These are phyloP conservation scores for Palloptera scutellata DNA, from an alignment of 2,888 invertebrate species.

Conservation along the genomic window DNA sequence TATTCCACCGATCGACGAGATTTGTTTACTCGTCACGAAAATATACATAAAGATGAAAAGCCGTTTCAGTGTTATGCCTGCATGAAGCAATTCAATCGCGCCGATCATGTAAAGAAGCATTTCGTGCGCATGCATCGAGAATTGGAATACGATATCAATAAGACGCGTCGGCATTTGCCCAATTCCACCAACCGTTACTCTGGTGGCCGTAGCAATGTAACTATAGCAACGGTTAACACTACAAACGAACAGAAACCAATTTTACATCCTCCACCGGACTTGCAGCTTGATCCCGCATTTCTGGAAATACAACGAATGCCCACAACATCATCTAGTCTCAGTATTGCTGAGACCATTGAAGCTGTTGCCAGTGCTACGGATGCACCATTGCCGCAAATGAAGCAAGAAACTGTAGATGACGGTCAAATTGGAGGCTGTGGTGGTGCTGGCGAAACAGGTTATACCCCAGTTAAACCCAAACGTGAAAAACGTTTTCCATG, in stretches of 20 bases:
- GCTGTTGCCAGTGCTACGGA: conserved; percentile 63
- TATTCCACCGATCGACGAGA: conserved; percentile 92
- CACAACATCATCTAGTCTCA: conserved; percentile 60
- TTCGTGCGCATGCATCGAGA: conserved; percentile 92
- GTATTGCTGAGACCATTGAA: conserved; percentile 63
- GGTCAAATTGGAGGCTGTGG: conserved; percentile 45
- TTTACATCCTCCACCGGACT: conserved; percentile 52
- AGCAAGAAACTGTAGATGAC: conserved; percentile 62
- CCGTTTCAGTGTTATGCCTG: conserved; percentile 94
- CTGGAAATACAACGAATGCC: conserved; percentile 62
- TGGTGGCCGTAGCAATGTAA: conserved; percentile 66
- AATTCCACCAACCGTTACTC: conserved; percentile 67
- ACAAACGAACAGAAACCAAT: conserved; percentile 52
- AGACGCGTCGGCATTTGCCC: conserved; percentile 72
- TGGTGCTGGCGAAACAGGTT: conserved; percentile 35
- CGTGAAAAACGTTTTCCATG: conserved; percentile 82
- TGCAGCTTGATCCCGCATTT: conserved; percentile 58
- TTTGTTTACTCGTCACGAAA: conserved; percentile 90
- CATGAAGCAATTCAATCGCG: conserved; percentile 90
- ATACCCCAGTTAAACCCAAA: conserved; percentile 59
- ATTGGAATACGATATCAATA: conserved; percentile 84
- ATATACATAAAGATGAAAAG: conserved; percentile 92
- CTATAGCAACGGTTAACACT: conserved; percentile 54
- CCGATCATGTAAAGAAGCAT: conserved; percentile 94
- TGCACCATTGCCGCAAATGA: conserved; percentile 58